These are phyloP conservation scores for Brachionus rubens DNA, from an alignment of 1,140 invertebrate genomes.

Conservation along the genomic window DNA sequence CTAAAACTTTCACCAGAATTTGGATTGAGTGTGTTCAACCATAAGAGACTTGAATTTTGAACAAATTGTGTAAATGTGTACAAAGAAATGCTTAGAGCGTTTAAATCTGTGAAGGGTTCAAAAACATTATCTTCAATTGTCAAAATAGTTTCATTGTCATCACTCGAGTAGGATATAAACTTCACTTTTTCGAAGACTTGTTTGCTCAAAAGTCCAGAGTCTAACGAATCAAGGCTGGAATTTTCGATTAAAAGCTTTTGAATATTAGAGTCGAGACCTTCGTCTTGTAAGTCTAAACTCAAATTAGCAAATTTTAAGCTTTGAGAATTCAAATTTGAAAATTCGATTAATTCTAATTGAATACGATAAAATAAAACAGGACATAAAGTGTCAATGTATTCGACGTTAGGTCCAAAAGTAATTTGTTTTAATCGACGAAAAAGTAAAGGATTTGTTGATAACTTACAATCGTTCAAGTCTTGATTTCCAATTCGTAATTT, in stretches of 20 bases:
- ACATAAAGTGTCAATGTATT: neutral
- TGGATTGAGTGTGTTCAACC: neutral
- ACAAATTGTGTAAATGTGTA: neutral
- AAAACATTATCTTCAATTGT: neutral
- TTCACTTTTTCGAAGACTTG: neutral
- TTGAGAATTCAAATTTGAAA: neutral
- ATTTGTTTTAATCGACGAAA: constrained; percentile 8
- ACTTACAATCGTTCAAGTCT: neutral
- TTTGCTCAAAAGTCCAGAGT: neutral
- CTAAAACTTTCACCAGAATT: neutral
- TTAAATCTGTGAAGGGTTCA: neutral
- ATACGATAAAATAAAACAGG: neutral
- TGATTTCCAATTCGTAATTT: neutral
- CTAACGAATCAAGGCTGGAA: neutral
- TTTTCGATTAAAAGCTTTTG: neutral
- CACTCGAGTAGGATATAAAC: neutral
- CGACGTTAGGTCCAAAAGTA: neutral
- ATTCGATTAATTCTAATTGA: neutral
- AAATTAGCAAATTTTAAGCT: neutral
- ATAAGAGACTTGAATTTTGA: neutral
- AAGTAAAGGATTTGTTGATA: neutral
- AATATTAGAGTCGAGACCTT: neutral
- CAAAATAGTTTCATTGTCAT: neutral
- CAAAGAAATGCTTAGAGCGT: neutral
- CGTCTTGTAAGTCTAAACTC: neutral